Percentiles rank a stretch among this genome's conserved stretches.
These are phyloP conservation scores for Merodon equestris DNA, from an alignment of 2,888 invertebrate genomes.

Conservation along the genomic window DNA sequence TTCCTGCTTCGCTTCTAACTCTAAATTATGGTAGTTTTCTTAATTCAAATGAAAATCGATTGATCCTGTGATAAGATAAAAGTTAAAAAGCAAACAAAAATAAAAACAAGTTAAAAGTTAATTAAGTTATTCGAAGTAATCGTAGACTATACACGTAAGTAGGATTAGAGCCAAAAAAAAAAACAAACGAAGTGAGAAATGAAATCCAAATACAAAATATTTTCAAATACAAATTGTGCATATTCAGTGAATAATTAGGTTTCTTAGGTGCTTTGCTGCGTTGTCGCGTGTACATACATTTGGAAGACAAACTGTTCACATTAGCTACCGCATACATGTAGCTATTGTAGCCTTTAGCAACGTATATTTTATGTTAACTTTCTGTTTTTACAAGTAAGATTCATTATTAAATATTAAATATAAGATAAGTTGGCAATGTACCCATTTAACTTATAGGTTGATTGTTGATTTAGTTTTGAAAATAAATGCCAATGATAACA, in stretches of 20 bases:
- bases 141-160: constrained; percentile 17
- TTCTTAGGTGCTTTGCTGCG: constrained; percentile 53
- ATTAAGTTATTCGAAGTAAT: constrained; percentile 42
- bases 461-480: constrained; percentile 18
- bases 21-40: constrained; percentile 13
- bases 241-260: constrained; percentile 11
- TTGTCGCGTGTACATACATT: constrained; percentile 55
- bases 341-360: no score
- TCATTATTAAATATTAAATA: no score
- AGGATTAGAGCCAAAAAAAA: constrained; percentile 14
- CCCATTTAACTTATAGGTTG: constrained; percentile 1
- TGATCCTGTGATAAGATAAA: constrained; percentile 54
- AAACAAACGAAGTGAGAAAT: no score
- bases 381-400: no score
- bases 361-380: no score
- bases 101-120: constrained; percentile 4
- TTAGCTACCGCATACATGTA: constrained; percentile 1
- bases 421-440: not conserved
- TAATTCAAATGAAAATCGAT: constrained; percentile 41
- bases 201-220: constrained; percentile 55
- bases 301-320: constrained; percentile 4
- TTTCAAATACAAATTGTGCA: no score
- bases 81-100: constrained; percentile 12
- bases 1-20: constrained; percentile 51
- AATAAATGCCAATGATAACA: constrained; percentile 38